Evolutionary conservation across 2,888 invertebrate genomes (phyloP), one percentile per base, ranked within the genome.

Genomic region (Andricus quercusramuli): DNA sequence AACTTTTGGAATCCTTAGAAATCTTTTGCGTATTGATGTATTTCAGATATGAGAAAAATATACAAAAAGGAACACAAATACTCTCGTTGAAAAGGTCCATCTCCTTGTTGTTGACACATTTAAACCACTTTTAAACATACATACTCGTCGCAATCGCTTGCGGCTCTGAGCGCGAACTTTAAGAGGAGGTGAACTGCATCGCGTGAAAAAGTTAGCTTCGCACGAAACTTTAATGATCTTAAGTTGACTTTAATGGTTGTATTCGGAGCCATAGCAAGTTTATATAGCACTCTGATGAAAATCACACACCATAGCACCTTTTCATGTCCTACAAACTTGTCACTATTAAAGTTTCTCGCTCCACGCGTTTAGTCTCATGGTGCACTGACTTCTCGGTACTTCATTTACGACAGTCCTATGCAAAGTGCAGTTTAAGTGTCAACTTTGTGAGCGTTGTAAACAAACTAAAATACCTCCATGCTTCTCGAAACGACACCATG

Each of bases 331-430:
- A 77, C 80, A 83, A 83, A 79, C 76, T 80, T 59, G 76, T 76
- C 67, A 79, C 70, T 66, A 79, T 81, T 80, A 64, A 47, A 80
- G 79, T 83, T 82, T 83, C 80, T 80, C 79, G 76, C 59, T 79
- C 68, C 56, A 79, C 80, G 64, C 79, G 81, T 80, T 82, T 70
- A 70, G 25, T 25, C 70, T 70, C 47, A 70, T 70, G 70, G 29
- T 44, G 80, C 41, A 29, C 32, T 51, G 68, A 78, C 82, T 79
- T 79, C 80, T 78, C 68, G 67, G 78, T 82, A 79, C 80, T 83
- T 82, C 83, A 82, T 81, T 82, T 80, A 78, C 67, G 83, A 29
- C 47, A 70, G 51, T 70, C 51, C 70, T 47, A 13, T 70, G 70
- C 44, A 70, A 70, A 70, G 51, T 70, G 47, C 4, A 70, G 70